Evolutionary conservation across 2,113 vertebrate genomes (phyloP), one percentile per base, ranked within the genome.

Genomic region (Epinephelus fuscoguttatus): DNA sequence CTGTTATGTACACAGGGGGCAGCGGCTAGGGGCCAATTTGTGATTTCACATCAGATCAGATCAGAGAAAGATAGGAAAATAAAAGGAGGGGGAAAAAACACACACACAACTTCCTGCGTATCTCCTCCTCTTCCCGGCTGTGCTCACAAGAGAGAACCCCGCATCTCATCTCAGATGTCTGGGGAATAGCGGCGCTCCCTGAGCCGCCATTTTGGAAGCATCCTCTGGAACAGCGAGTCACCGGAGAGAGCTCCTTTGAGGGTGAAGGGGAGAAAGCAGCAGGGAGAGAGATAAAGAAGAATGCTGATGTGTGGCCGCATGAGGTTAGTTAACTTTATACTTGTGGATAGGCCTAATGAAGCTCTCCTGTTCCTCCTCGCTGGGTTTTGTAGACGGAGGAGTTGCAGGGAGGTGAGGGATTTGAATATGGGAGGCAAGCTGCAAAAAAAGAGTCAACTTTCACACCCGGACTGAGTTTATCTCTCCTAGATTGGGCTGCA

Each of bases 1-100:
- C 89, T 91, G 90, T 91, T 94, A 94, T 94, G 93, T 94, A 94
- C 93, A 94, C 92, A 91, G 90, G 92, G 93, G 90, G 92, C 88
- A 87, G 88, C 87, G 78, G 84, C 91, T 45, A 90, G 92, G 93
- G 94, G 92, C 93, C 94, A 96, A 94, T 94, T 94, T 95, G 90
- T 90, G 94, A 92, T 94, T 94, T 92, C 92, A 91, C 92, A 88
- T 92, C 88, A 91, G 86, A 93, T 92, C 91, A 91, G 92, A 94
- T 93, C 92, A 92, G 92, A 94, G 92, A 89, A 84, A 84, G 73
- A 61, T 60, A 23, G 55, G 80, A 83, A 88, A 84, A 93, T 80
- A 89, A 87, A 88, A 79, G 67, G 25, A 12, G 40, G 9, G 62
- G 0, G 1, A 18, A 68, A 60, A 68, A 60, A 4, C 69, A 33